Conservation (phyloP, 2,888 invertebrate genomes). For the Pachymerium ferrugineum region DNA sequence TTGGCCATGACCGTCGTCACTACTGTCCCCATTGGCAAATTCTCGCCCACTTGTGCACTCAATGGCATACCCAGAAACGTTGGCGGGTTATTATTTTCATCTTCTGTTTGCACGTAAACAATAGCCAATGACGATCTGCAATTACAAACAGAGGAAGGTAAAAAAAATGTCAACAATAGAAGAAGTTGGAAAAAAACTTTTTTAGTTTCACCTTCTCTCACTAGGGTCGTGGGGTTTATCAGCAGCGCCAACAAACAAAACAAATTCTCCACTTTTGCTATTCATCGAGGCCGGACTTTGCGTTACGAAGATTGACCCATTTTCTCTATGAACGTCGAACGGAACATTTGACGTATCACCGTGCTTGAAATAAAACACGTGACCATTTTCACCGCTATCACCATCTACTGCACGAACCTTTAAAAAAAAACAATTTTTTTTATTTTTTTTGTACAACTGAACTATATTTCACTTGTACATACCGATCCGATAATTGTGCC, state of each 20-base stretch:
- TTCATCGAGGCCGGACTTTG: constrained; percentile 52
- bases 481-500: constrained; percentile 68
- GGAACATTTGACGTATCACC: constrained; percentile 42
- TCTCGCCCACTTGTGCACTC: constrained; percentile 35
- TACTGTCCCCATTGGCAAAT: constrained; percentile 34
- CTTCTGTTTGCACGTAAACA: constrained; percentile 37
- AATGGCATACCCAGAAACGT: constrained; percentile 36
- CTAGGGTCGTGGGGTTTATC: constrained; percentile 79
- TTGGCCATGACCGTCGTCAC: constrained; percentile 32
- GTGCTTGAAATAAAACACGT: constrained; percentile 68
- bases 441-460: background rate
- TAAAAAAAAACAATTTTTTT: background rate
- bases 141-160: too few species aligned
- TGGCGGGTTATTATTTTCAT: constrained; percentile 39
- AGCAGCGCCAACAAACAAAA: constrained; percentile 74
- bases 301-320: constrained; percentile 41
- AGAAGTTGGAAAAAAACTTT: background rate
- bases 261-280: constrained; percentile 56
- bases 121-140: constrained; percentile 35
- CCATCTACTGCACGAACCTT: constrained; percentile 72
- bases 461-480: constrained; percentile 29
- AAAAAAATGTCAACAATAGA: background rate
- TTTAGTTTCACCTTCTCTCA: constrained; percentile 58
- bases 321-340: constrained; percentile 41
- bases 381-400: constrained; percentile 69